Evolutionary conservation across 1,140 invertebrate genomes (phyloP), one percentile per base, ranked within the genome.

Genomic region (Brachionus paranguensis): DNA sequence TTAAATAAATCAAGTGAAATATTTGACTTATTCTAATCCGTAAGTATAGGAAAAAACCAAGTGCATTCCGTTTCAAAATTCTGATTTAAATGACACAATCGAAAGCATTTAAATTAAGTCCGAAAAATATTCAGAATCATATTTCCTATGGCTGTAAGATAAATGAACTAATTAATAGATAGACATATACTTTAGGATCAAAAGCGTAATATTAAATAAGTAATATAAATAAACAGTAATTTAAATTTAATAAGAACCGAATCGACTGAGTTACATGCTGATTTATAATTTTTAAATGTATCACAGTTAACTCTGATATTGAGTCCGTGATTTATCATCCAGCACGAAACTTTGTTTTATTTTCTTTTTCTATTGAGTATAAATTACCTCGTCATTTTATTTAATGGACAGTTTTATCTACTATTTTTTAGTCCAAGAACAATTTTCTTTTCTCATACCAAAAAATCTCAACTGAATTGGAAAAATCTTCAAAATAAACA

Each of bases 161-260:
- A 72, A 72, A 20, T 72, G 68, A 72, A 72, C 68, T 72, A 72
- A 72, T 72, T 72, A 72, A 72, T 45, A 72, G 68, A 72, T 72
- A 72, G 29, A 72, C 29, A 43, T 43, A 41, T 72, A 72, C 37
- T 72, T 72, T 72, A 45, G 8, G 33, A 72, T 72, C 68, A 72
- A 72, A 72, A 41, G 68, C 68, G 37, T 41, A 72, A 72, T 72
- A 72, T 72, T 72, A 72, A 72, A 43, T 72, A 72, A 68, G 65
- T 68, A 68, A 68, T 33, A 68, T 68, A 68, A 72, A 72, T 72
- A 72, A 72, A 72, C 68, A 72, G 68, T 72, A 72, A 72, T 72
- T 72, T 41, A 41, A 72, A 72, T 72, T 72, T 72, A 43, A 41
- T 41, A 41, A 72, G 37, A 45, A 45, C 68, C 68, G 68, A 72